Conservation (phyloP, 1,140 invertebrate genomes). For the Drosophila persimilis region DNA sequence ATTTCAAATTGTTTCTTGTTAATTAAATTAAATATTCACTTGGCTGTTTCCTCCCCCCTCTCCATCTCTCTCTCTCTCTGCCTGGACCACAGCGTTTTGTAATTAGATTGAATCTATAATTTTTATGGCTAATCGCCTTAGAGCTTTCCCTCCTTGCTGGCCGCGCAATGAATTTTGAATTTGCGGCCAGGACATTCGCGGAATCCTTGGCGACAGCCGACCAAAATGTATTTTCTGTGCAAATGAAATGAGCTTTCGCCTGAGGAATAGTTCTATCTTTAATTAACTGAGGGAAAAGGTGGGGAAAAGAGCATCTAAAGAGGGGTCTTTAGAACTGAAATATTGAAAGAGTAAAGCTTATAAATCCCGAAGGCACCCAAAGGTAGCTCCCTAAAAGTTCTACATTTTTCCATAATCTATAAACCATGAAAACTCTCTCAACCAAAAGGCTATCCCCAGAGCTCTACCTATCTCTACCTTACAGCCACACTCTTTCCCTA, state of each 20-base stretch:
- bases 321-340: no score
- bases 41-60: slow-evolving; percentile 10
- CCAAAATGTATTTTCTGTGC: slow-evolving; percentile 64
- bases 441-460: neutral
- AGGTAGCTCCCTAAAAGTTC: no score
- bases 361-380: no score
- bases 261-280: slow-evolving; percentile 6
- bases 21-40: slow-evolving; percentile 82
- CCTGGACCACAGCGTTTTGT: slow-evolving; percentile 67
- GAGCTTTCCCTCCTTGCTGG: slow-evolving; percentile 26
- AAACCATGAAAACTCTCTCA: neutral
- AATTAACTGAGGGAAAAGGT: slow-evolving; percentile 26
- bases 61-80: neutral
- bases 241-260: slow-evolving; percentile 55
- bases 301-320: no score
- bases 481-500: neutral
- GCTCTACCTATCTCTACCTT: slow-evolving; percentile 6
- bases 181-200: slow-evolving; percentile 48
- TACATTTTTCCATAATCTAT: neutral
- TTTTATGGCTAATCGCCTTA: slow-evolving; percentile 79
- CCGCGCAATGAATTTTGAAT: slow-evolving; percentile 66
- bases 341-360: no score
- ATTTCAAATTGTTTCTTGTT: slow-evolving; percentile 76
- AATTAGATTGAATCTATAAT: slow-evolving; percentile 83
- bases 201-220: slow-evolving; percentile 28